A percentile compares a stretch with the other conserved stretches of the same genome.
Evolutionary conservation across 2,797 vertebrate genomes (phyloP).

Genomic region (Peromyscus attwateri): DNA sequence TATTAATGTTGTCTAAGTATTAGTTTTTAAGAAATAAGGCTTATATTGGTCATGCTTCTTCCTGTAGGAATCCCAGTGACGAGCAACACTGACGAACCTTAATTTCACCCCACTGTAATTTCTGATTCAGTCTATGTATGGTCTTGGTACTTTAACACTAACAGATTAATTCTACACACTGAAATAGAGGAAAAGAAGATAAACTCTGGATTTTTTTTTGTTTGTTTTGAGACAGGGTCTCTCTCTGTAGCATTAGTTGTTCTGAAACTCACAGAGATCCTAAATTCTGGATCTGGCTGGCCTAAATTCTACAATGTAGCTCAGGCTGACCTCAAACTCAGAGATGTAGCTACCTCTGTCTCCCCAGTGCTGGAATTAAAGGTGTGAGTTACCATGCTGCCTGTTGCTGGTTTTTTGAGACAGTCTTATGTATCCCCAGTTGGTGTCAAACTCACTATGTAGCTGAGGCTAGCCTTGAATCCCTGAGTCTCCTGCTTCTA

Average conservation of each 20-base stretch:
- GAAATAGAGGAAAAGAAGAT: not conserved
- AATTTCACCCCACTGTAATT: conserved; percentile 22
- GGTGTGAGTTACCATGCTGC: not conserved
- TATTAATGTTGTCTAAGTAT: not conserved
- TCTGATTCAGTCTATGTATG: not conserved
- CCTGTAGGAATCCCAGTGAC: not conserved
- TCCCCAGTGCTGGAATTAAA: not conserved
- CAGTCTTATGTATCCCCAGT: not conserved
- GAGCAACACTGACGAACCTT: conserved; percentile 47
- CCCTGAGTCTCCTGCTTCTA: not conserved
- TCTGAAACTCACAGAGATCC: not conserved
- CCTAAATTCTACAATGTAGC: not conserved
- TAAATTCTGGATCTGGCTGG: not conserved
- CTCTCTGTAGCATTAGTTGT: not conserved
- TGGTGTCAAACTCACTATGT: not conserved
- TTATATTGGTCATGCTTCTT: not conserved
- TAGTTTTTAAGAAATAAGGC: conserved; percentile 48
- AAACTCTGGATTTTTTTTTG: conserved; percentile 26
- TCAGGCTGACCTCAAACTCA: not conserved
- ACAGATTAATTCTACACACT: not conserved
- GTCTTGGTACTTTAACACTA: conserved; percentile 25
- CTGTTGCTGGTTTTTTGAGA: not conserved
- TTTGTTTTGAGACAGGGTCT: not conserved
- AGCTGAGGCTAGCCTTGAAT: not conserved
- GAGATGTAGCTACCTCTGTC: not conserved